These are phyloP conservation scores for Drosophila busckii DNA, from an alignment of 1,140 invertebrate genomes.

Conservation along the genomic window DNA sequence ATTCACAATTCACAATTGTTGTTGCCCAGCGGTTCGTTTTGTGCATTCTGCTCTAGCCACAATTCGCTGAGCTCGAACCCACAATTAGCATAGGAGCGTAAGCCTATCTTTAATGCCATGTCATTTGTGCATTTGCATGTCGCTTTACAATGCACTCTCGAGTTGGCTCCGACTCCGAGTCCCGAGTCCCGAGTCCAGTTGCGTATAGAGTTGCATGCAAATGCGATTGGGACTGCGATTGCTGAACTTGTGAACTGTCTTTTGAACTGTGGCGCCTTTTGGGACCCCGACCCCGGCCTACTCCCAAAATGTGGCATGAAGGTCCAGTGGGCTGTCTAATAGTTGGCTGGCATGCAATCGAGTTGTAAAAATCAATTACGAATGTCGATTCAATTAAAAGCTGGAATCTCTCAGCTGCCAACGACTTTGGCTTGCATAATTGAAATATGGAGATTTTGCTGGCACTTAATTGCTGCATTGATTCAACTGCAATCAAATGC, in stretches of 20 bases:
- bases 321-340: neutral
- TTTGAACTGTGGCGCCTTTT: too few relatives aligned
- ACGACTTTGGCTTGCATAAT: constrained; percentile 41
- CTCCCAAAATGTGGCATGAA: too few relatives aligned
- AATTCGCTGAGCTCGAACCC: constrained; percentile 20
- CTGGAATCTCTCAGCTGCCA: too few relatives aligned
- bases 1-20: constrained; percentile 18
- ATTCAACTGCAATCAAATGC: constrained; percentile 46
- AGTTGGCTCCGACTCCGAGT: constrained; percentile 13
- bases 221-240: constrained; percentile 37
- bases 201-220: constrained; percentile 18
- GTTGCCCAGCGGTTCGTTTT: neutral
- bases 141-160: constrained; percentile 55
- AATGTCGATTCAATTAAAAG: constrained; percentile 28
- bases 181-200: constrained; percentile 1
- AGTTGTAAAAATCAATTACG: constrained; percentile 20
- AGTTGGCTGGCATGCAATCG: constrained; percentile 12
- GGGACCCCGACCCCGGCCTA: too few relatives aligned
- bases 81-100: constrained; percentile 41
- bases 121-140: constrained; percentile 68
- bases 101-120: constrained; percentile 36
- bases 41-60: constrained; percentile 3
- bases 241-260: too few relatives aligned
- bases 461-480: constrained; percentile 60
- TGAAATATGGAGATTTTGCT: constrained; percentile 56